Base-by-base conservation (phyloP, 2,888 invertebrate species). In the Cryptocephalus moraei region DNA sequence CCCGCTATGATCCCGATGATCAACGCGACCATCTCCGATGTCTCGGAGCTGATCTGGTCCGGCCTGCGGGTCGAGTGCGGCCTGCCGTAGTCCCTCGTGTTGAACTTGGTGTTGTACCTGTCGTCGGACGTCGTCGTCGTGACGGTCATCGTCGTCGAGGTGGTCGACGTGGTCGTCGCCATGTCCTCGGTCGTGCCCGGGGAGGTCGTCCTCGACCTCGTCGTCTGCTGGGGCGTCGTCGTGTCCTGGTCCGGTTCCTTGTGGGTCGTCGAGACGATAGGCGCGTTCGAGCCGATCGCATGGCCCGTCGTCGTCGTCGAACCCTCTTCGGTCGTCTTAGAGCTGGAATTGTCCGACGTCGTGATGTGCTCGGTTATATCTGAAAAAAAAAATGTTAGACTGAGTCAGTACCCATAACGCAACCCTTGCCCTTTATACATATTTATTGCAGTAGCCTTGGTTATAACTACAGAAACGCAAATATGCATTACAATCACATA, bases 1-100 rank as follows among this genome's bases (percentile, higher is more conserved):
- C 91, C 91, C 3, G 92, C 92, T 49, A 92, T 91, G 57, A 95
- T 91, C 55, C 89, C 87, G 48, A 91, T 86, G 48, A 91, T 84
- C 61, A 91, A 75, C 6, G 86, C 85, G 1, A 82, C 81, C 61
- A 81, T 81, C 62, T 84, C 84, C 33, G 83, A 82, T 45, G 82
- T 81, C 60, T 84, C 82, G 9, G 84, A 81, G 49, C 76, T 80
- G 54, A 81, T 79, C 51, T 79, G 68, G 41, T 77, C 75, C 41
- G 63, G 57, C 41, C 64, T 62, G 45, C 63, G 68, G 12, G 70
- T 66, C 3, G 68, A 63, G 31, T 40, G 45, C 4, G 52, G 50
- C 8, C 41, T 43, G 14, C 40, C 14, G 39, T 39, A 8, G 32
- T 45, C 3, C 10, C 4, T n/a, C n/a, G n/a, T 4, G 12, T 4